Base-by-base conservation (phyloP, 2,888 invertebrate species). In the Cheilosia impressa region DNA sequence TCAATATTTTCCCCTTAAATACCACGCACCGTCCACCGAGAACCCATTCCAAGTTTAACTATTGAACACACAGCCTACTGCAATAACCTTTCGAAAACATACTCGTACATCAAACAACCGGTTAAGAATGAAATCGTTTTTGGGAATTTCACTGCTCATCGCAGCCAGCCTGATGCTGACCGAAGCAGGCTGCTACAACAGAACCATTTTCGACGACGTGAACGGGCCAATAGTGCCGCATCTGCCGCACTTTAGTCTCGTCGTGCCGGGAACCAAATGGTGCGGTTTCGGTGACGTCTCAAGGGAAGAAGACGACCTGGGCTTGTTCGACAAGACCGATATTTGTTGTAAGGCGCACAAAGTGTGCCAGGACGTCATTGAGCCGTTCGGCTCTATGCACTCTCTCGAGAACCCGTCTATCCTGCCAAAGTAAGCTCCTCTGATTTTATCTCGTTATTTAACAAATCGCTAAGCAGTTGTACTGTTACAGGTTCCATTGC, bases 301-400 rank as follows among this genome's bases (percentile, higher is more conserved):
- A 0, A 94, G 94, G 38, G 94, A 95, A 88, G 96, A 95, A 91
- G 95, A 95, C 52, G 96, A 97, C 89, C 94, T 98, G 38, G 98
- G 98, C 0, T 95, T 95, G 38, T 96, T 97, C 91, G 94, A 95
- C n/a, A 94, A 95, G 57, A 96, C 97, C 7, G 98, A 98, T 90
- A 93, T 94, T 88, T 98, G 98, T 91, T 98, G 98, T 92, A 93
- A 98, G 10, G 94, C 94, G 77, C 98, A 98, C 92, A 98, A 98
- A 79, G 88, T 91, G 63, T 92, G 92, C 89, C 89, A 89, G 79
- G 90, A 91, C 17, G 90, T 91, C 4, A 90, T 90, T 90, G 89
- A 78, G 89, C 89, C 87, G 80, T 88, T 62, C 2, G 58, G 87
- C 43, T 60, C 88, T 4, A 53, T 24, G 4, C 38, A 90, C 41